Base-by-base conservation (phyloP, 2,113 vertebrate genomes). In the Irena cyanogastra region DNA sequence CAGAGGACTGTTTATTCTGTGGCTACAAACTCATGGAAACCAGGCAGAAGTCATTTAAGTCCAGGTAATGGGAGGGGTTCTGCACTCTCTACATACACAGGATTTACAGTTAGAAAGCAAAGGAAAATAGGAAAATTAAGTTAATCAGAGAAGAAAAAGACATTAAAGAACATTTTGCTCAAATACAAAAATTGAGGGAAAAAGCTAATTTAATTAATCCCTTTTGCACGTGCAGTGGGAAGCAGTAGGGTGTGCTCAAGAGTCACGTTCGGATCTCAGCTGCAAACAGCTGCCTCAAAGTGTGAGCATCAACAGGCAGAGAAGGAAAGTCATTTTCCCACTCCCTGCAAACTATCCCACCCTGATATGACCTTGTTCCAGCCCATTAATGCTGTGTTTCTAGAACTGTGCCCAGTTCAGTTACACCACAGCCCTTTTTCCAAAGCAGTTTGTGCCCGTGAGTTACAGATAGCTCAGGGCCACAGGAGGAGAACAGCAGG, bases 181-280 rank as follows among this genome's bases (percentile, higher is more conserved):
- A 72, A 49, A 35, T 30, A 77, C 15, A 82, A 69, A 87, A 89
- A 68, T 13, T 2, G 26, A 13, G 18, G 18, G 17, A 1, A 26
- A 37, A 13, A 31, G 23, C 49, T 42, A 11, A 65, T 91, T 49
- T 20, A 56, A 35, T 72, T 17, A 85, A 90, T 80, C 74, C 35
- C 8, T 65, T 94, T 70, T 66, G 24, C 63, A 59, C 44, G 41
- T 54, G 54, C 75, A 57, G 65, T 49, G 64, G 59, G 11, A 64
- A 94, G 84, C 95, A 83, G 82, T 17, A 95, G 87, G 66, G 54
- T 96, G 82, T 91, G 93, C 90, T 95, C 70, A 53, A 27, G 91
- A 95, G 85, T 95, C 63, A 31, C 71, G 39, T 65, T 68, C 11
- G 1, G 63, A 90, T 79, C n/a, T 49, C 19, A 60, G 44, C 13